Percentiles rank a stretch among this genome's conserved stretches.
These are phyloP conservation scores for Fregata magnificens DNA, from an alignment of 2,113 vertebrate species.

Conservation along the genomic window DNA sequence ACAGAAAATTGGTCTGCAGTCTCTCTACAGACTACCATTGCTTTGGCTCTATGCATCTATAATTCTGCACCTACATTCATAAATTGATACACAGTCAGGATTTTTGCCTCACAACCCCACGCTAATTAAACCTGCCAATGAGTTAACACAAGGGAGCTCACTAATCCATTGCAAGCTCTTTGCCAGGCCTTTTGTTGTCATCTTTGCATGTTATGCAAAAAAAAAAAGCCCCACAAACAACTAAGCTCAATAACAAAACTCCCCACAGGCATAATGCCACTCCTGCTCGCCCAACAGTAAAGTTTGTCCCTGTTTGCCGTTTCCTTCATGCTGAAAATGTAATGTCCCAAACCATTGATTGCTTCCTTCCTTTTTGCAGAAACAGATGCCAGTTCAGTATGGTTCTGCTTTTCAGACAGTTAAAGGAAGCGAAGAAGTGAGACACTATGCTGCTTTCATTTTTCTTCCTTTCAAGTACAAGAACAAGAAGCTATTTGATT, in stretches of 20 bases:
- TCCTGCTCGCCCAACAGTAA: background rate
- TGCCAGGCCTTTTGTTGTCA: background rate
- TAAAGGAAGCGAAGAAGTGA: slow-evolving; percentile 7
- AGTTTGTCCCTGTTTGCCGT: slow-evolving; percentile 17
- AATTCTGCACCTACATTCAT: background rate
- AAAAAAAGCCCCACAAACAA: background rate
- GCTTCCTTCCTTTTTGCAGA: slow-evolving; percentile 38
- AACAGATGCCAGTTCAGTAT: background rate
- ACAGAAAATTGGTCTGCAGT: background rate
- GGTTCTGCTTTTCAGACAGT: slow-evolving; percentile 1
- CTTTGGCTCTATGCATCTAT: background rate
- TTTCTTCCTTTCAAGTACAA: slow-evolving; percentile 13
- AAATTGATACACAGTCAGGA: background rate
- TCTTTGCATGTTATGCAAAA: background rate
- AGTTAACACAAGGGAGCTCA: background rate
- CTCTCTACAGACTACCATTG: background rate
- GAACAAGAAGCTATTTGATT: slow-evolving; percentile 42
- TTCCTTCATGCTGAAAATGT: background rate
- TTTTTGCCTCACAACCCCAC: background rate
- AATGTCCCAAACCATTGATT: background rate
- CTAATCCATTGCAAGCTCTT: background rate
- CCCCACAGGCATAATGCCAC: background rate
- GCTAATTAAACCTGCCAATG: background rate
- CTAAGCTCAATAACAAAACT: background rate
- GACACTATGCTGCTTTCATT: slow-evolving; percentile 9